Base-by-base conservation (phyloP, 2,888 invertebrate species). In the Isoperla grammatica region DNA sequence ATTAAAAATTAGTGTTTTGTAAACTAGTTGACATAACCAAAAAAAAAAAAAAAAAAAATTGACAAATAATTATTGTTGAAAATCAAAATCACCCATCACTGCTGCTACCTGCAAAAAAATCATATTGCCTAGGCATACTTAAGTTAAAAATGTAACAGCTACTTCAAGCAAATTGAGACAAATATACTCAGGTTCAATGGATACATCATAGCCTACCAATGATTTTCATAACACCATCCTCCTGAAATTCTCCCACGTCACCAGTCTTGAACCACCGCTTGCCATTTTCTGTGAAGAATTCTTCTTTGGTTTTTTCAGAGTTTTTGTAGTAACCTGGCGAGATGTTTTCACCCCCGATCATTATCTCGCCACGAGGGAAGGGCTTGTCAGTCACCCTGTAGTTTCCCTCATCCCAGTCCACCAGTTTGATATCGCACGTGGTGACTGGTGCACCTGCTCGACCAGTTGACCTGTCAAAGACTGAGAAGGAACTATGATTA, bases 211-310 rank as follows among this genome's bases (percentile, higher is more conserved):
- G 1, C 79, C 74, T 71, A 95, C 96, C 98, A 69, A 99, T 96
- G 70, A 99, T 96, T 78, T 90, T 92, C 68, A 99, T 85, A 70
- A 88, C 90, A 20, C 99, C 99, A 76, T 99, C 97, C 42, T 83
- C 80, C 70, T 95, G 90, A 69, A 97, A 80, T 79, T 96, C 95
- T 1, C 90, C 96, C 74, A 99, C 90, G 76, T 99, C 99, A 1
- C 99, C 99, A 13, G 95, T 94, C 69, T 86, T 86, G 80, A 99
- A 99, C 93, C 96, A 99, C 66, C 89, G 80, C 63, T 81, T 82
- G 1, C 90, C 95, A 68, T 87, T 87, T 64, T 82, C 82, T 63
- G 86, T 84, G 69, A 89, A 87, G 78, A 95, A 95, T 70, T 96
- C 95, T 70, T 94, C 94, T 63, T 82, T 82, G 2, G 94, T 91